A percentile compares a stretch with the other conserved stretches of the same genome.
These are phyloP conservation scores for Monochamus alternatus DNA, from an alignment of 2,888 invertebrate genomes.

Conservation along the genomic window DNA sequence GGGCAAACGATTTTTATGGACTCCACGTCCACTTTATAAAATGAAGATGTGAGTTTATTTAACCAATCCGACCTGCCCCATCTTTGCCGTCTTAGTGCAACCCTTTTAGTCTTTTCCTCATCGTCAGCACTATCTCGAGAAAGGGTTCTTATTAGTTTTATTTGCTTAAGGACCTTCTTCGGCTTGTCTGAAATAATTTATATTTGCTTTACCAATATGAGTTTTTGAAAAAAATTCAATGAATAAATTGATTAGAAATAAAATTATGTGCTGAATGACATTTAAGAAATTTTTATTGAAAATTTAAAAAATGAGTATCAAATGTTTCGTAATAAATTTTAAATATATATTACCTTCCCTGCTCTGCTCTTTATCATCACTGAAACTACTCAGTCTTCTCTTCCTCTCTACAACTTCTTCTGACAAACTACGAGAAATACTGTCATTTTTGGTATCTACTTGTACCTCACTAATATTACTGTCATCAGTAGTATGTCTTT, in stretches of 20 bases:
- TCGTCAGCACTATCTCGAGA: conserved; percentile 35
- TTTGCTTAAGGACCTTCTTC: conserved; percentile 34
- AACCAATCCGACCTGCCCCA: conserved; percentile 51
- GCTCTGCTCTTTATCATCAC: conserved; percentile 43
- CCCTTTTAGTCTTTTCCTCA: conserved; percentile 20
- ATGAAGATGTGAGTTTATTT: conserved; percentile 38
- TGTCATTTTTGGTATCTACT: conserved; percentile 28
- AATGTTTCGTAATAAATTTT: background rate
- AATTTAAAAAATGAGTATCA: conserved; percentile 2
- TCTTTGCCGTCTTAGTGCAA: background rate
- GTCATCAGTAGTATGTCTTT: conserved; percentile 43
- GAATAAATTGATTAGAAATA: too few relatives aligned
- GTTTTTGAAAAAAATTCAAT: too few relatives aligned
- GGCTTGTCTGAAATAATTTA: conserved; percentile 40
- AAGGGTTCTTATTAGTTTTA: conserved; percentile 44
- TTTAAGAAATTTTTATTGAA: background rate
- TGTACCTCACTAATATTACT: conserved; percentile 49
- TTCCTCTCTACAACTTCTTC: conserved; percentile 37
- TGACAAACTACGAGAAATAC: conserved; percentile 21
- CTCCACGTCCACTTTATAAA: conserved; percentile 58
- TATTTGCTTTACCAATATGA: too few relatives aligned
- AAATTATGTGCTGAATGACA: too few relatives aligned
- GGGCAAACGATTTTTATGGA: conserved; percentile 65
- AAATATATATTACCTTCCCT: conserved; percentile 49
- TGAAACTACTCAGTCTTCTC: conserved; percentile 39